phyloP scores from a whole-genome alignment of 2,888 invertebrate genomes.

The Pollenia labialis region DNA sequence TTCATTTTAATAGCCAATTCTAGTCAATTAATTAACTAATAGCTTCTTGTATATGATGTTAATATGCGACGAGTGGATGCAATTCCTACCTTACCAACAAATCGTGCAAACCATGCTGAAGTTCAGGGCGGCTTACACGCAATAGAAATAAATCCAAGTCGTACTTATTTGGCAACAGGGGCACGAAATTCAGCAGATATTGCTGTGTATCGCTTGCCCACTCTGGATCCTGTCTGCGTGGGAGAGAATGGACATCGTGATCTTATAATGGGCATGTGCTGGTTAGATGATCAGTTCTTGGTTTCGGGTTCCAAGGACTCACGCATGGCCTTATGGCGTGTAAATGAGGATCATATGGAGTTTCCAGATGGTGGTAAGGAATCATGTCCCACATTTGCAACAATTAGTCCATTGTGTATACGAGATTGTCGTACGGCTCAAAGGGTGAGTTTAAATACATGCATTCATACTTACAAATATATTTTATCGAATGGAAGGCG shows the following conservation, averaged over 20 bases:
- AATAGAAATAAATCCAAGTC: conserved; percentile 96
- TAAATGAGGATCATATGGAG: conserved; percentile 85
- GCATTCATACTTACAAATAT: no score
- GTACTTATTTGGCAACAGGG: conserved; percentile 95
- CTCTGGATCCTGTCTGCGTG: conserved; percentile 96
- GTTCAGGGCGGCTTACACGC: conserved; percentile 95
- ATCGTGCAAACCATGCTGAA: conserved; percentile 85
- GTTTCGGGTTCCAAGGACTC: conserved; percentile 97
- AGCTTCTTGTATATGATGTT: conserved; percentile 96
- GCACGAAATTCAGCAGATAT: conserved; percentile 96
- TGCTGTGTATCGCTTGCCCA: conserved; percentile 94
- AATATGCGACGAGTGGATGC: conserved; percentile 93
- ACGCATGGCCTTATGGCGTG: conserved; percentile 94
- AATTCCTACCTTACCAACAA: conserved; percentile 93
- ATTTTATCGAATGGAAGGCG: no score
- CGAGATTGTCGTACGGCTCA: conserved; percentile 92
- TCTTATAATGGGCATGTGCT: conserved; percentile 95
- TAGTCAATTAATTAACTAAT: conserved; percentile 59
- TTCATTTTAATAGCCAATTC: not conserved
- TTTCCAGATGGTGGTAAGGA: conserved; percentile 83
- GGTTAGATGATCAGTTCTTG: conserved; percentile 97
- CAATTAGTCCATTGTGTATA: conserved; percentile 88
- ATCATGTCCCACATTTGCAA: conserved; percentile 84
- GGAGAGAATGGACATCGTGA: conserved; percentile 95
- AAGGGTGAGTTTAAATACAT: conserved; percentile 83